Evolutionary conservation across 2,888 invertebrate genomes (phyloP), one percentile per base, ranked within the genome.

Genomic region (Eilema sororculum): DNA sequence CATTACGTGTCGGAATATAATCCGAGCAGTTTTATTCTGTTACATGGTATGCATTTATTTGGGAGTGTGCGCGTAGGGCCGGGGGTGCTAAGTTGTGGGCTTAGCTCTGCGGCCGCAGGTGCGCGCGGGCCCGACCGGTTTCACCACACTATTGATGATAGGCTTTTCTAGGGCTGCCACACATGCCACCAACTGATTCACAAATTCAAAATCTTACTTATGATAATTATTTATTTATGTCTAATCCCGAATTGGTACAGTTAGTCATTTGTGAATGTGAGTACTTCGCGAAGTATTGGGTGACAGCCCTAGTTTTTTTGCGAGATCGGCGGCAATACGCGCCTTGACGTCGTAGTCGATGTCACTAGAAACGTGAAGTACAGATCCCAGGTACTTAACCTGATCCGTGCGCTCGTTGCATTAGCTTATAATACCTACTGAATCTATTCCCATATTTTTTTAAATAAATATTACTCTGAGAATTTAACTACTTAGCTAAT

Each of bases 21-120:
- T 68, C 65, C 65, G n/a, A 58, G 65, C 64, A 65, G 62, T 68
- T 59, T 65, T 65, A 59, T 71, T 67, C 64, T 71, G 62, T 65
- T 66, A 66, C 52, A 52, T 63, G 52, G 58, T 64, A 58, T 59
- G 58, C 64, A 64, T 46, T 63, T 41, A 33, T 84, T 86, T 74
- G 74, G 72, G 61, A 66, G 70, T 68, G 72, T 72, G 67, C 63
- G 37, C 63, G 13, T 65, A 66, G 52, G 57, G n/a, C 8, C 62
- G 64, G 78, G 85, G 88, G 86, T 79, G 87, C 69, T 84, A 85
- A 87, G 86, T 82, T 78, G 81, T 74, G 78, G 82, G 84, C 81
- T 82, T 84, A 86, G 81, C 81, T 84, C 75, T 77, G 80, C 78
- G 79, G 89, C 84, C 90, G 80, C 93, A 93, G 93, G 93, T 93